These are phyloP conservation scores for Trichonephila inaurata DNA, from an alignment of 1,140 invertebrate genomes.

Conservation along the genomic window DNA sequence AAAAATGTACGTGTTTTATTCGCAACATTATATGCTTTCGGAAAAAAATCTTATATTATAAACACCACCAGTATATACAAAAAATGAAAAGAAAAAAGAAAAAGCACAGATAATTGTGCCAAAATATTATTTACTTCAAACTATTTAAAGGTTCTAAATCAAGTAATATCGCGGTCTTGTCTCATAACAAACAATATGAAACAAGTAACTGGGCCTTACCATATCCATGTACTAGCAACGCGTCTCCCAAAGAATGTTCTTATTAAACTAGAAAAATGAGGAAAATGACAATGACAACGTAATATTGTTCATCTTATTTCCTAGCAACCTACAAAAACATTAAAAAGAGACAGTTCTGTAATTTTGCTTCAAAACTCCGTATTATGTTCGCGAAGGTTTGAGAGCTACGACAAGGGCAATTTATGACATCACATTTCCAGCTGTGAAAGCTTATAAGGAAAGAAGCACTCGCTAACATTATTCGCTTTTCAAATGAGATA, in stretches of 20 bases:
- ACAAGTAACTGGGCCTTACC: not conserved
- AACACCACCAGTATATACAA: no score
- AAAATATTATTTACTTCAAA: not conserved
- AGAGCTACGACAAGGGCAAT: constrained; percentile 46
- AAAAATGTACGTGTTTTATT: no score
- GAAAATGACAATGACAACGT: not conserved
- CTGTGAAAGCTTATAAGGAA: constrained; percentile 50
- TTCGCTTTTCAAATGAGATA: constrained; percentile 65
- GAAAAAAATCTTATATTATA: no score
- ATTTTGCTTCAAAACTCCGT: constrained; percentile 17
- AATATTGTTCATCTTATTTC: constrained; percentile 34
- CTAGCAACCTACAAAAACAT: not conserved
- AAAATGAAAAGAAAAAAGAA: no score
- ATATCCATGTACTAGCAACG: not conserved
- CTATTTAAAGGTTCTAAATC: not conserved
- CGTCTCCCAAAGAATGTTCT: constrained; percentile 1
- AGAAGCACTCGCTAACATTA: constrained; percentile 25
- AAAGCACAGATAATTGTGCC: no score
- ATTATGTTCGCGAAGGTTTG: constrained; percentile 40
- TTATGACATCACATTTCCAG: constrained; percentile 65
- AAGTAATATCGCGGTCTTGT: not conserved
- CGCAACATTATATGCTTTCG: no score
- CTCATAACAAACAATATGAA: constrained; percentile 15
- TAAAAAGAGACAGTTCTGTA: constrained; percentile 62
- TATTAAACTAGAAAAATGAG: constrained; percentile 22